These are phyloP conservation scores for Rhea americana DNA, from an alignment of 2,113 vertebrate genomes.

Conservation along the genomic window DNA sequence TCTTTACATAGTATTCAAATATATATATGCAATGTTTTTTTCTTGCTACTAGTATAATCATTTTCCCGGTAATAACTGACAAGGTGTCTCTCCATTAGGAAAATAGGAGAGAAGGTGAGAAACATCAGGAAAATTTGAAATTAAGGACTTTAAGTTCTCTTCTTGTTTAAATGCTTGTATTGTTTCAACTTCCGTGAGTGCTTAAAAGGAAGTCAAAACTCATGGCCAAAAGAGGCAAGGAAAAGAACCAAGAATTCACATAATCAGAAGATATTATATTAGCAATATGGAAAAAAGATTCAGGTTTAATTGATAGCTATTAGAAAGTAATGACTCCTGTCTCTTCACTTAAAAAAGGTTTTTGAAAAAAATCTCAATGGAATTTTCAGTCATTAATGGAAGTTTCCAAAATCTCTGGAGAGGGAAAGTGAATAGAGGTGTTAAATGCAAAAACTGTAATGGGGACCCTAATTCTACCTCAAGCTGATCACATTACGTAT, in stretches of 20 bases:
- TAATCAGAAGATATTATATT: background rate
- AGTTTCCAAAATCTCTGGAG: conserved; percentile 7
- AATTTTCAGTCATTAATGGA: conserved; percentile 30
- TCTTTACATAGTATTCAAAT: background rate
- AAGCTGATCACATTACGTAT: background rate
- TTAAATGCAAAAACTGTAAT: background rate
- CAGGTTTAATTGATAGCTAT: conserved; percentile 12
- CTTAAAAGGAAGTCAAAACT: background rate
- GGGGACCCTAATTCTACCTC: background rate
- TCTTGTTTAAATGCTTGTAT: background rate
- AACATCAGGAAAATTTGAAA: background rate
- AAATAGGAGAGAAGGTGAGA: background rate
- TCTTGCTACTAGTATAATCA: background rate
- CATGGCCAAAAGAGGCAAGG: background rate
- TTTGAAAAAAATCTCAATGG: background rate
- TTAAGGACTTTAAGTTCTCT: background rate
- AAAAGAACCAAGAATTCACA: background rate
- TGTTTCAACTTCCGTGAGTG: background rate
- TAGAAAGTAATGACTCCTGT: background rate
- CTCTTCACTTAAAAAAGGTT: background rate
- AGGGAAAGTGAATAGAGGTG: background rate
- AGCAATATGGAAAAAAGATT: background rate
- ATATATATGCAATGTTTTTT: background rate
- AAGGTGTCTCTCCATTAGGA: background rate
- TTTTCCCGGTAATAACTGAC: background rate